phyloP scores from a whole-genome alignment of 2,888 invertebrate species.

The Drosophila silvestris region DNA sequence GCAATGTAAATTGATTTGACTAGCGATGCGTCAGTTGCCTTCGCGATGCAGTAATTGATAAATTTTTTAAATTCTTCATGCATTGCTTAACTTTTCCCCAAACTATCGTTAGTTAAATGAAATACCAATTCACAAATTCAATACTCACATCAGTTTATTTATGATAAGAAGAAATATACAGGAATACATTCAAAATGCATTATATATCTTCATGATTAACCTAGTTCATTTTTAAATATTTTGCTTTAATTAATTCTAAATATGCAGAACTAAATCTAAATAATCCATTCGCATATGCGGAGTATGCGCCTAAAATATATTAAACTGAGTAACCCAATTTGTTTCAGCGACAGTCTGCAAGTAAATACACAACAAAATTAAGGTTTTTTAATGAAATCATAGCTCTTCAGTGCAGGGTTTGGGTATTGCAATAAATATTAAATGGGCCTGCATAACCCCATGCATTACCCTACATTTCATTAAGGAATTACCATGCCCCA shows the following conservation, averaged over 20 bases:
- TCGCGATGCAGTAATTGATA: conserved; percentile 2
- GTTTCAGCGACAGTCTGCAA: conserved; percentile 7
- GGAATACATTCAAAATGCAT: not conserved
- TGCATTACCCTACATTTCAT: not conserved
- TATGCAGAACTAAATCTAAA: not conserved
- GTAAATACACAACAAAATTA: not conserved
- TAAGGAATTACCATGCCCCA: not conserved
- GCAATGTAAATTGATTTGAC: conserved; percentile 49
- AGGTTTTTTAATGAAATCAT: not conserved
- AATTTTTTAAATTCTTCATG: conserved; percentile 2
- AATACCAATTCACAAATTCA: not conserved
- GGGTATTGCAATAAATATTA: not conserved
- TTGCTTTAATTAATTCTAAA: not conserved
- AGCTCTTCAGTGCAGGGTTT: not conserved
- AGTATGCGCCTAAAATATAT: not conserved
- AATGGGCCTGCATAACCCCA: not conserved
- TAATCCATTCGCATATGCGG: not conserved
- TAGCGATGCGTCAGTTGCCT: conserved; percentile 26
- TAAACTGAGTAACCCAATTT: too few relatives aligned
- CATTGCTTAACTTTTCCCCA: not conserved
- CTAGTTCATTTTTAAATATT: not conserved
- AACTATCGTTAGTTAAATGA: not conserved
- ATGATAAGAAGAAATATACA: not conserved
- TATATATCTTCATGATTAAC: not conserved
- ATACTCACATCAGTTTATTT: not conserved